Percentiles rank a stretch among this genome's conserved stretches.
These are phyloP conservation scores for Drosophila novamexicana DNA, from an alignment of 1,140 invertebrate species.

Conservation along the genomic window DNA sequence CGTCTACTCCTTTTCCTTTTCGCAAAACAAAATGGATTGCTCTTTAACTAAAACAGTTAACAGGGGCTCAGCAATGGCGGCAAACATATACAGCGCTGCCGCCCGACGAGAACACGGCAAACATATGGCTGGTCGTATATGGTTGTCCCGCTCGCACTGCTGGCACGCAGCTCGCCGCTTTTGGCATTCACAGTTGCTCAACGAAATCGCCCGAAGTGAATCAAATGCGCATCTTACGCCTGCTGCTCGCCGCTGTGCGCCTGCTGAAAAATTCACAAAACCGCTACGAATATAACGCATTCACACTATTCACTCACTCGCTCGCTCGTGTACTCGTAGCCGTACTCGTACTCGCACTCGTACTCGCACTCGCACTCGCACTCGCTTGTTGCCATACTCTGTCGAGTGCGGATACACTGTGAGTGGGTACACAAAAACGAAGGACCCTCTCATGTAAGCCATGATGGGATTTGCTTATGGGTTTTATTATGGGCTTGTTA, in stretches of 20 bases:
- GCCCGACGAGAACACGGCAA: constrained; percentile 39
- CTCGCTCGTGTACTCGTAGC: constrained; percentile 40
- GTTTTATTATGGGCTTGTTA: no score
- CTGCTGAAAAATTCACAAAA: constrained; percentile 80
- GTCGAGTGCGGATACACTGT: constrained; percentile 16
- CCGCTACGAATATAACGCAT: constrained; percentile 83
- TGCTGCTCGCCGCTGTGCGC: constrained; percentile 29
- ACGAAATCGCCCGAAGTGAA: constrained; percentile 4
- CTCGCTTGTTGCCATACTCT: constrained; percentile 14
- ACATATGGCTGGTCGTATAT: constrained; percentile 48
- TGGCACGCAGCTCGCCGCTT: not conserved
- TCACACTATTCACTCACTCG: constrained; percentile 76
- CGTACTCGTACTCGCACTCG: constrained; percentile 34
- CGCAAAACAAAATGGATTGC: constrained; percentile 84
- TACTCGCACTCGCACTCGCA: constrained; percentile 2
- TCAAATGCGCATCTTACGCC: constrained; percentile 19
- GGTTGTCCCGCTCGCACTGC: constrained; percentile 52
- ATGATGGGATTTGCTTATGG: not conserved
- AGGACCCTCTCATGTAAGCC: not conserved
- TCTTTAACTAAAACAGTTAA: constrained; percentile 84
- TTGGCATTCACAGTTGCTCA: constrained; percentile 35
- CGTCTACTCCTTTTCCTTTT: constrained; percentile 77
- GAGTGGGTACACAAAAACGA: constrained; percentile 10
- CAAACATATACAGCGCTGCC: constrained; percentile 2
- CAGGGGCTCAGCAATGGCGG: constrained; percentile 60